Percentiles rank a stretch among this genome's conserved stretches.
These are phyloP conservation scores for Pycnomerus fuliginosus DNA, from an alignment of 2,888 invertebrate genomes.

Conservation along the genomic window DNA sequence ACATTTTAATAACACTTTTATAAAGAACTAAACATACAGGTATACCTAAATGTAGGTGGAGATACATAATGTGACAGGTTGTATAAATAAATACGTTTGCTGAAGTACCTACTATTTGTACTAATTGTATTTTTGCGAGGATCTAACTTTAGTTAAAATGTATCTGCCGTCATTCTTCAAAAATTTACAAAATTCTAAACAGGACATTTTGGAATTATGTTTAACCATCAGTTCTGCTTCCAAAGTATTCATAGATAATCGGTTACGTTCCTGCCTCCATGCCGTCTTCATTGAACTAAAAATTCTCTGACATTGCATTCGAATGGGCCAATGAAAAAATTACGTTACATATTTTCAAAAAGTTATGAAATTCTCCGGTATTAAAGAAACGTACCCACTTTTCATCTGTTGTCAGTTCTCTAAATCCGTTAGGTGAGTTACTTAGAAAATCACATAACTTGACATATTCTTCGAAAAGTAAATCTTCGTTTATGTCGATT, in stretches of 20 bases:
- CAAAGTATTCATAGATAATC: not conserved
- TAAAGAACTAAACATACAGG: too few relatives aligned
- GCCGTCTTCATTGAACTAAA: not conserved
- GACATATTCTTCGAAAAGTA: not conserved
- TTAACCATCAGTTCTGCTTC: not conserved
- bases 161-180: not conserved
- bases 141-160: not conserved
- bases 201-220: slow-evolving; percentile 2
- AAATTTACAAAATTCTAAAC: not conserved
- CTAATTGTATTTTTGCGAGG: too few relatives aligned
- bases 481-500: not conserved
- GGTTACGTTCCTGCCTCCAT: not conserved
- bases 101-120: too few relatives aligned
- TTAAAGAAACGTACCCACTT: not conserved
- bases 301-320: not conserved
- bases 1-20: too few relatives aligned
- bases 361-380: too few relatives aligned
- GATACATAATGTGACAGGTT: too few relatives aligned
- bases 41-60: too few relatives aligned
- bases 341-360: not conserved
- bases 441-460: not conserved
- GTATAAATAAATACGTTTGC: too few relatives aligned
- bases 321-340: not conserved
- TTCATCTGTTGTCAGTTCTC: not conserved
- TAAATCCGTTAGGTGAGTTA: not conserved